Percentiles rank a stretch among this genome's conserved stretches.
phyloP scores from a whole-genome alignment of 1,140 invertebrate genomes.

The Notospermus geniculatus region DNA sequence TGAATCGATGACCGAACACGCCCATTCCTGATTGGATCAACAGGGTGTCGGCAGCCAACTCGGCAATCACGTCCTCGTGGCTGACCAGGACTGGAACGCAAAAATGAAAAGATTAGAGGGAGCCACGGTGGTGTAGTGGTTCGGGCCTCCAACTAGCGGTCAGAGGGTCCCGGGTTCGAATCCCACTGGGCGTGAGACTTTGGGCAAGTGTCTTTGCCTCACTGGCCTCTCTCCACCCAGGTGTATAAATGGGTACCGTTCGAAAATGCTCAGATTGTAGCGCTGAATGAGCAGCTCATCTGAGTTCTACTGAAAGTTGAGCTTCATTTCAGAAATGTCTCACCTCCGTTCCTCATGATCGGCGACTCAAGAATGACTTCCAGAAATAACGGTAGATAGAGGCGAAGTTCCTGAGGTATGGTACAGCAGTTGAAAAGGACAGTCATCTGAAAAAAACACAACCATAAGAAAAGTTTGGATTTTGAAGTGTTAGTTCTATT shows the following conservation, averaged over 20 bases:
- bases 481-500: too few species aligned
- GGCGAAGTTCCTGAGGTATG: conserved; percentile 63
- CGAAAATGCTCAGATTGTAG: too few species aligned
- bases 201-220: too few species aligned
- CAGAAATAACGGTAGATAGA: conserved; percentile 71
- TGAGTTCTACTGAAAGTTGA: too few species aligned
- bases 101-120: neutral
- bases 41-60: conserved; percentile 73
- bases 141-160: too few species aligned
- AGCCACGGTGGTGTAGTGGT: too few species aligned
- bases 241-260: too few species aligned
- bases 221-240: too few species aligned
- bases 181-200: too few species aligned
- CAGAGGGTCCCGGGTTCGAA: too few species aligned
- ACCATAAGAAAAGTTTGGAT: too few species aligned
- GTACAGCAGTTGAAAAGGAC: conserved; percentile 69
- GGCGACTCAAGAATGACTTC: conserved; percentile 67
- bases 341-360: conserved; percentile 56
- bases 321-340: conserved; percentile 48
- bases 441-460: conserved; percentile 60
- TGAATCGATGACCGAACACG: conserved; percentile 55
- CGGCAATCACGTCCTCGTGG: conserved; percentile 70
- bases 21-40: conserved; percentile 64
- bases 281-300: too few species aligned
- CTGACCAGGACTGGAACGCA: conserved; percentile 42